Conservation (phyloP, 1,140 invertebrate genomes). For the Lepidotrigona ventralis region DNA sequence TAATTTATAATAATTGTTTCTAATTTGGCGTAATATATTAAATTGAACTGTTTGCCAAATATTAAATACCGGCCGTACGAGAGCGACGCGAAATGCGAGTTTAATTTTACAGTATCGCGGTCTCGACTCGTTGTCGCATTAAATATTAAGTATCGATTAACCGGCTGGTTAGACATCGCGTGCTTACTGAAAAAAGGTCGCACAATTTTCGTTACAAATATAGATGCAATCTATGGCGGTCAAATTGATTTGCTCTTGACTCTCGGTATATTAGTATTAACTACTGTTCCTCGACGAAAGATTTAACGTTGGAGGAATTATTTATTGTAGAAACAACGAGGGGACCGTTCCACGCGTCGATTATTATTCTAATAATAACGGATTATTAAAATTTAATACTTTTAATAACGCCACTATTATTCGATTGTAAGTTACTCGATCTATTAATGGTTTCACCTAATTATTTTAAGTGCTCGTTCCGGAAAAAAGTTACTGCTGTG, state of each 20-base stretch:
- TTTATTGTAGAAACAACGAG: background rate
- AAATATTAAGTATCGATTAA: slow-evolving; percentile 19
- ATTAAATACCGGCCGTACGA: background rate
- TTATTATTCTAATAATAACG: background rate
- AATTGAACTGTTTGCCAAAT: background rate
- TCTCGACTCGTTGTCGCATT: background rate
- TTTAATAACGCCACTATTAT: background rate
- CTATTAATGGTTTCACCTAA: slow-evolving; percentile 31
- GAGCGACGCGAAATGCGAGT: background rate
- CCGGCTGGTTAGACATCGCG: background rate
- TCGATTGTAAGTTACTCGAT: slow-evolving; percentile 2
- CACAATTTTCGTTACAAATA: slow-evolving; percentile 16
- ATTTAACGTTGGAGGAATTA: background rate
- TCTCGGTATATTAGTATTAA: background rate
- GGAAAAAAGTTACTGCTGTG: background rate
- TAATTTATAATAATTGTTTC: too few relatives aligned
- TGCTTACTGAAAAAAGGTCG: slow-evolving; percentile 1
- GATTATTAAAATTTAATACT: slow-evolving; percentile 1
- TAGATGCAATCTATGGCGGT: background rate
- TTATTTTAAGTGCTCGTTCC: slow-evolving; percentile 26
- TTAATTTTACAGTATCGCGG: background rate
- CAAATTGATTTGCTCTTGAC: slow-evolving; percentile 13
- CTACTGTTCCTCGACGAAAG: background rate
- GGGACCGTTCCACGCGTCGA: background rate
- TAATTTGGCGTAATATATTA: background rate